A percentile compares a stretch with the other conserved stretches of the same genome.
Conservation (phyloP, 2,888 invertebrate genomes). For the Prosapia bicincta region DNA sequence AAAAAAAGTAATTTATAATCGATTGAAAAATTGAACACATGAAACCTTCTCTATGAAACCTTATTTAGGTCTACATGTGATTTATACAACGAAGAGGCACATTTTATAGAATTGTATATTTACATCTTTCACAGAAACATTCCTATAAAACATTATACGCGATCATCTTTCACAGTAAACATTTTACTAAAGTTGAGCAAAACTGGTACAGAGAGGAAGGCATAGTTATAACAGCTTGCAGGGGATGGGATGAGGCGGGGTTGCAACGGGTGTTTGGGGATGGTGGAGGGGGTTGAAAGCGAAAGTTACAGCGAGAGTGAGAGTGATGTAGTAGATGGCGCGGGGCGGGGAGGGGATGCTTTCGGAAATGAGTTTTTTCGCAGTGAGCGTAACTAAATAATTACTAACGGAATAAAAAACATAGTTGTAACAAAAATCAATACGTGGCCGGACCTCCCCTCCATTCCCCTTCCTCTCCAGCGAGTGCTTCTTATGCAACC, state of each 20-base stretch:
- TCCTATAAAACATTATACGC: not conserved
- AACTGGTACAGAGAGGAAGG: constrained; percentile 6
- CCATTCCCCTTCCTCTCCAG: constrained; percentile 33
- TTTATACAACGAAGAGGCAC: no score
- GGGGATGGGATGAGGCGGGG: constrained; percentile 4
- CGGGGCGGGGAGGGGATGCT: constrained; percentile 30
- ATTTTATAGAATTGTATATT: no score
- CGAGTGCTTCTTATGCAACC: constrained; percentile 14
- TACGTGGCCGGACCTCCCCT: constrained; percentile 23
- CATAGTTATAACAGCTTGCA: constrained; percentile 3
- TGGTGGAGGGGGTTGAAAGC: constrained; percentile 18
- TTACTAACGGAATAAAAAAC: constrained; percentile 23
- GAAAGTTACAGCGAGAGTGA: constrained; percentile 10
- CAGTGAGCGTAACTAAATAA: constrained; percentile 18
- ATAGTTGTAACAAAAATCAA: constrained; percentile 5
- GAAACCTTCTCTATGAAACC: no score
- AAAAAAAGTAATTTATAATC: no score
- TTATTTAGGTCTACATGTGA: no score
- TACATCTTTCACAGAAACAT: not conserved
- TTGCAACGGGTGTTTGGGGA: not conserved
- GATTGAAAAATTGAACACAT: no score
- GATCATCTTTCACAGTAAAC: not conserved
- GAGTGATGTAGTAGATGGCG: not conserved
- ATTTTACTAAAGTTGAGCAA: not conserved
- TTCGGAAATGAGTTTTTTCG: constrained; percentile 24